Conservation (phyloP, 2,888 invertebrate species). For the Trichogramma evanescens region DNA sequence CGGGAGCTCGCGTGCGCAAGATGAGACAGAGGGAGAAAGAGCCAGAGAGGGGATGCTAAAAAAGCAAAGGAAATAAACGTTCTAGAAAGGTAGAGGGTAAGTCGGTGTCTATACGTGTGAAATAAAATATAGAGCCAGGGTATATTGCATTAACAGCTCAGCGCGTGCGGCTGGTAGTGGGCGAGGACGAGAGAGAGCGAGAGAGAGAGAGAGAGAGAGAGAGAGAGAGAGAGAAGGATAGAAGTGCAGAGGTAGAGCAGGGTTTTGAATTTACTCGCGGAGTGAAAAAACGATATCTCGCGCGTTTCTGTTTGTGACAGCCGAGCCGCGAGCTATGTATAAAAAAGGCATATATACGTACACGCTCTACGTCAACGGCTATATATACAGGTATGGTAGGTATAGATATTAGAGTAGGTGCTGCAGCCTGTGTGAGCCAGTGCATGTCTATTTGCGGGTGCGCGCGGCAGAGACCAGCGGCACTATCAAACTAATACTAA, state of each 20-base stretch:
- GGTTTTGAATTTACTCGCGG: slow-evolving; percentile 14
- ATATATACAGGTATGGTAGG: not conserved
- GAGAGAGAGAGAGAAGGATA: no score
- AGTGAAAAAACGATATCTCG: slow-evolving; percentile 13
- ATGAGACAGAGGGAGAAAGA: no score
- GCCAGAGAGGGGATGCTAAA: not conserved
- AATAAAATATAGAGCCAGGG: not conserved
- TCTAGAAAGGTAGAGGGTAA: no score
- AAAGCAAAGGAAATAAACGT: not conserved
- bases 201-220: no score
- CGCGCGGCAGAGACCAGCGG: not conserved
- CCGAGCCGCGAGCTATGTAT: not conserved
- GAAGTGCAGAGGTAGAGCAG: not conserved
- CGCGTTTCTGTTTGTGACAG: slow-evolving; percentile 18
- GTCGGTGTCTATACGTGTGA: not conserved
- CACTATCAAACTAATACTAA: slow-evolving; percentile 19
- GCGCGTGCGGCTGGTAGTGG: no score
- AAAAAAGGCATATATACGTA: no score
- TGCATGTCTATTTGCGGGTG: not conserved
- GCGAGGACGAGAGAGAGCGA: no score
- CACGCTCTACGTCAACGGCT: no score
- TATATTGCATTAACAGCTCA: slow-evolving; percentile 10
- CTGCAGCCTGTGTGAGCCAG: no score
- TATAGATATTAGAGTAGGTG: no score
- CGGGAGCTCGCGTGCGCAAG: no score